Evolutionary conservation across 2,797 vertebrate genomes (phyloP), one percentile per base, ranked within the genome.

Genomic region (Steatocranus sp.): DNA sequence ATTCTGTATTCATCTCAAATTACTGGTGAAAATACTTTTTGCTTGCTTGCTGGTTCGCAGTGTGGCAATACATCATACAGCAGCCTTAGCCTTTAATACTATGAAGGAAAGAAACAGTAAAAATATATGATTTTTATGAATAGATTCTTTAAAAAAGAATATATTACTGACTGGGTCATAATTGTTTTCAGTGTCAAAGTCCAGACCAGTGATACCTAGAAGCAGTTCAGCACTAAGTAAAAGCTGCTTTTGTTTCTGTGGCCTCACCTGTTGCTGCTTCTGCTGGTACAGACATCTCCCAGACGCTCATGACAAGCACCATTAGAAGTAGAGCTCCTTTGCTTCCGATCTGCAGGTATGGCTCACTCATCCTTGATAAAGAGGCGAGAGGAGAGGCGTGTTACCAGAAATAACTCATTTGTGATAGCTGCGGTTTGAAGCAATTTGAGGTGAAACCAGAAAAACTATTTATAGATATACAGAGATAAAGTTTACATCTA

Each of bases 331-430:
- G 94, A 95, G 97, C 96, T 92, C 96, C 97, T 96, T 97, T 97
- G 93, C 96, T 97, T 96, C 96, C 95, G 95, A 97, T 96, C 93
- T 96, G 97, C 84, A 94, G 92, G 92, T 97, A 96, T 95, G 96
- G 97, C 94, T 97, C 97, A 97, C 95, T 98, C 98, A 99, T 99
- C 97, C 98, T 99, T 94, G 32, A 88, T 93, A 86, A 79, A 94
- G 86, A 91, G 18, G 84, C 6, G 14, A 83, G 7, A 76, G 34
- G 3, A 23, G 12, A 18, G 25, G 25, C 48, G 66, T 12, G 41
- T 73, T 73, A 73, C 17, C 17, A 4, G 10, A 73, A 48, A 27
- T 73, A 48, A 18, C 23, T 48, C 41, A 1, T 48, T 48, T 73
- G 30, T 48, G 25, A 30, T 18, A n/a, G 41, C 66, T 46, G 66